These are phyloP conservation scores for Platorchestia sp. DNA, from an alignment of 1,140 invertebrate genomes.

Conservation along the genomic window DNA sequence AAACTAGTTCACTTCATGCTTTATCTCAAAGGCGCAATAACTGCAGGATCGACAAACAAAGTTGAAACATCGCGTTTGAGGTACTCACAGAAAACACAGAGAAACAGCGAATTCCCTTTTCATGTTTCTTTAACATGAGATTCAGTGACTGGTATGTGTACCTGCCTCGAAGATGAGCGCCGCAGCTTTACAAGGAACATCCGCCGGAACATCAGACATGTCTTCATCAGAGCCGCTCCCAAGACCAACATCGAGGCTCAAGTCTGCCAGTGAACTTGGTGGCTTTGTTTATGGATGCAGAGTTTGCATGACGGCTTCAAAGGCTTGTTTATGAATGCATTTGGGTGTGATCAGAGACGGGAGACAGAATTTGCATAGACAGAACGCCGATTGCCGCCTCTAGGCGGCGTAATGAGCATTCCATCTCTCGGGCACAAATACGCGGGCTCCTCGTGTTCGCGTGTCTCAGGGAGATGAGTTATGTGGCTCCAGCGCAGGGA, in stretches of 20 bases:
- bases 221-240: background rate
- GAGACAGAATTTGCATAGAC: slow-evolving; percentile 22
- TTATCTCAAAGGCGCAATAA: too few relatives aligned
- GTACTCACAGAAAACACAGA: too few relatives aligned
- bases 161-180: background rate
- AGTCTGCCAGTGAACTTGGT: background rate
- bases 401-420: background rate
- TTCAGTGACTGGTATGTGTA: background rate
- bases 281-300: background rate
- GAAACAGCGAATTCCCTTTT: background rate
- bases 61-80: too few relatives aligned
- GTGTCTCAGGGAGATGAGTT: background rate
- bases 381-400: background rate
- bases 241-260: background rate
- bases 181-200: background rate
- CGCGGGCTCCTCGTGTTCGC: background rate
- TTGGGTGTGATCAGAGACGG: background rate
- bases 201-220: background rate
- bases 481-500: too few relatives aligned
- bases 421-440: background rate
- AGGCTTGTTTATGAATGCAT: slow-evolving; percentile 24
- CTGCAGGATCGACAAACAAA: too few relatives aligned
- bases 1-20: too few relatives aligned
- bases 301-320: background rate
- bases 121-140: background rate